phyloP scores from a whole-genome alignment of 1,140 invertebrate genomes.

The Eciton burchellii region DNA sequence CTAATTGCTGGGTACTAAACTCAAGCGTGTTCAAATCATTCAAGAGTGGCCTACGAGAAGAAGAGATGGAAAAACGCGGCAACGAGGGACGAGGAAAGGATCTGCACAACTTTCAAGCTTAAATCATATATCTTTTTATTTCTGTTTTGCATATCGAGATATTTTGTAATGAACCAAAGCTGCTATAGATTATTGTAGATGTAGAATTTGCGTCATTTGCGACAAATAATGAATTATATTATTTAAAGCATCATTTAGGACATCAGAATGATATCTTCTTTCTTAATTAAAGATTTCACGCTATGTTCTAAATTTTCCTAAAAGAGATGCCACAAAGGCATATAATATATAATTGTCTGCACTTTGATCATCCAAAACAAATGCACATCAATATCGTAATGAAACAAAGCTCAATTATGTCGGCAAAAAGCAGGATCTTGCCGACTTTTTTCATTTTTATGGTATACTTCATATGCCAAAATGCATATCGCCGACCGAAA shows the following conservation, averaged over 20 bases:
- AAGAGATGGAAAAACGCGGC: background rate
- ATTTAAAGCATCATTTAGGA: no score
- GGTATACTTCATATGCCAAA: background rate
- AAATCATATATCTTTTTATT: background rate
- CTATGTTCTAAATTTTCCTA: no score
- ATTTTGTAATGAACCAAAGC: background rate
- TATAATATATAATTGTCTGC: no score
- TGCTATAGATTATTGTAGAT: no score
- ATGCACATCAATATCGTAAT: background rate
- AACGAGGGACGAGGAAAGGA: background rate
- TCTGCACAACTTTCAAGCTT: background rate
- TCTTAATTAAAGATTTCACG: no score
- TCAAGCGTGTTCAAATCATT: background rate
- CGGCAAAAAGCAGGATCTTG: background rate
- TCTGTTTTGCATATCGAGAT: background rate
- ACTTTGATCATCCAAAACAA: no score
- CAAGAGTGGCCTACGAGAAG: background rate
- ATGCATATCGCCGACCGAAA: background rate
- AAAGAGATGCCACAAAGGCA: no score
- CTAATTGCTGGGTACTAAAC: slow-evolving; percentile 42
- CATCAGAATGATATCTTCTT: no score
- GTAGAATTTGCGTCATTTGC: no score
- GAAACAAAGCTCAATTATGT: background rate
- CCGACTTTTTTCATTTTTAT: background rate
- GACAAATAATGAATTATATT: no score